Evolutionary conservation across 2,888 invertebrate species (phyloP).

Genomic region (Malthinus flaveolus): DNA sequence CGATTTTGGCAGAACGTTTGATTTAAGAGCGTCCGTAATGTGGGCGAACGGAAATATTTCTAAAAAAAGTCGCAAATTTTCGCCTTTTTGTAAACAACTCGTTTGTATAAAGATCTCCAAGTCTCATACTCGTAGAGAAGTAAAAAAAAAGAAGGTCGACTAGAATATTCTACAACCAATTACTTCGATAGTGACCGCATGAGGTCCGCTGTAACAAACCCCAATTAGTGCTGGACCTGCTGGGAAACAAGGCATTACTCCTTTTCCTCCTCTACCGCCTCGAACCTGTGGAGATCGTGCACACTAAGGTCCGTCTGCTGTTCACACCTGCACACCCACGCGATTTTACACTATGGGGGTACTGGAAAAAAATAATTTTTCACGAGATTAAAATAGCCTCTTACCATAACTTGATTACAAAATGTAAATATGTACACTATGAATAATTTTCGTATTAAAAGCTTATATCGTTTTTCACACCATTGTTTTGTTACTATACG

Average conservation of each 20-base stretch:
- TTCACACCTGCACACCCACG: slow-evolving; percentile 29
- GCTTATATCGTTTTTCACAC: neutral
- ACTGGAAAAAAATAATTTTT: neutral
- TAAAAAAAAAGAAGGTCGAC: slow-evolving; percentile 18
- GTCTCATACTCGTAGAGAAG: slow-evolving; percentile 11
- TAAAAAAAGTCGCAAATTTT: neutral
- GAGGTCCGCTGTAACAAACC: slow-evolving; percentile 43
- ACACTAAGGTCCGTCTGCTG: slow-evolving; percentile 13
- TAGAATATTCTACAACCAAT: slow-evolving; percentile 34
- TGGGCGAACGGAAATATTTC: neutral
- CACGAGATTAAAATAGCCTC: slow-evolving; percentile 21
- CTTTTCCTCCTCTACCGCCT: slow-evolving; percentile 5
- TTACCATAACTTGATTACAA: slow-evolving; percentile 6
- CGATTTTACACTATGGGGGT: slow-evolving; percentile 21
- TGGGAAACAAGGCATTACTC: slow-evolving; percentile 53
- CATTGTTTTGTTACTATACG: neutral
- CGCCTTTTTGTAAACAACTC: too few relatives aligned
- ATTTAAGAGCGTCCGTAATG: neutral
- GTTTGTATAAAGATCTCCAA: slow-evolving; percentile 18
- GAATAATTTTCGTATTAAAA: neutral
- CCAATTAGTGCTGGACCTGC: slow-evolving; percentile 54
- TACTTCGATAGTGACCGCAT: slow-evolving; percentile 38
- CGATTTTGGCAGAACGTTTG: slow-evolving; percentile 26
- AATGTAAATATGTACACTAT: slow-evolving; percentile 3
- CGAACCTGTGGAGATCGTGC: slow-evolving; percentile 9